Conservation (phyloP, 2,113 vertebrate species). For the Scalopus aquaticus region DNA sequence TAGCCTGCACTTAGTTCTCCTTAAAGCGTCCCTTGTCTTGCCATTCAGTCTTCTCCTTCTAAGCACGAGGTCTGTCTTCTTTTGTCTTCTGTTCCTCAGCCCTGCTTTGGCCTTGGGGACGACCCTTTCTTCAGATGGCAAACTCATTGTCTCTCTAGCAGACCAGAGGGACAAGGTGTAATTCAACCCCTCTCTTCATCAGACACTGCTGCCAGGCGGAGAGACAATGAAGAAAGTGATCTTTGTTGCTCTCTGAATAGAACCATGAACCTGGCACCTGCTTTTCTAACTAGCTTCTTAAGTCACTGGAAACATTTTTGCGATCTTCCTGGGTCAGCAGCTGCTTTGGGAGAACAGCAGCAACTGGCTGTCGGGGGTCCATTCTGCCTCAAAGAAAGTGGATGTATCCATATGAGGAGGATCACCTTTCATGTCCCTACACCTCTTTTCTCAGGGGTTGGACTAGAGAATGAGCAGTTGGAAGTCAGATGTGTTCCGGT, state of each 20-base stretch:
- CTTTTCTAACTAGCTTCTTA: slow-evolving; percentile 51
- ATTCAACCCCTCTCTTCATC: slow-evolving; percentile 29
- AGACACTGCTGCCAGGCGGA: slow-evolving; percentile 34
- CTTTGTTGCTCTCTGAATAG: slow-evolving; percentile 58
- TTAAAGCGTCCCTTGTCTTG: background rate
- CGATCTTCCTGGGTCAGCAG: slow-evolving; percentile 62
- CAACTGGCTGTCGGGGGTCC: slow-evolving; percentile 67
- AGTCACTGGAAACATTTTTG: slow-evolving; percentile 56
- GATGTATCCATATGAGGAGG: slow-evolving; percentile 19
- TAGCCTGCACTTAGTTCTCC: background rate
- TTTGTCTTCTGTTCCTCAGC: slow-evolving; percentile 47
- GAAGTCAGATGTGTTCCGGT: slow-evolving; percentile 33
- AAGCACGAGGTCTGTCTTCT: background rate
- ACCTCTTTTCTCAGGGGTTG: slow-evolving; percentile 32
- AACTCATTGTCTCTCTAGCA: slow-evolving; percentile 56
- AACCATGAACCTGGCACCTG: slow-evolving; percentile 56
- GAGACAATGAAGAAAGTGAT: slow-evolving; percentile 65
- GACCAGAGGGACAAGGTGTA: slow-evolving; percentile 59
- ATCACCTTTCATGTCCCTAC: slow-evolving; percentile 15
- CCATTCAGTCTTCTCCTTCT: background rate
- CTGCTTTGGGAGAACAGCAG: slow-evolving; percentile 65
- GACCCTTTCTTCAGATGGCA: slow-evolving; percentile 48
- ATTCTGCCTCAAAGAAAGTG: slow-evolving; percentile 47
- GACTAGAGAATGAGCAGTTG: slow-evolving; percentile 34
- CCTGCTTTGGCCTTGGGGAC: slow-evolving; percentile 30